These are phyloP conservation scores for Ephialtes manifestator DNA, from an alignment of 2,888 invertebrate genomes.

Conservation along the genomic window DNA sequence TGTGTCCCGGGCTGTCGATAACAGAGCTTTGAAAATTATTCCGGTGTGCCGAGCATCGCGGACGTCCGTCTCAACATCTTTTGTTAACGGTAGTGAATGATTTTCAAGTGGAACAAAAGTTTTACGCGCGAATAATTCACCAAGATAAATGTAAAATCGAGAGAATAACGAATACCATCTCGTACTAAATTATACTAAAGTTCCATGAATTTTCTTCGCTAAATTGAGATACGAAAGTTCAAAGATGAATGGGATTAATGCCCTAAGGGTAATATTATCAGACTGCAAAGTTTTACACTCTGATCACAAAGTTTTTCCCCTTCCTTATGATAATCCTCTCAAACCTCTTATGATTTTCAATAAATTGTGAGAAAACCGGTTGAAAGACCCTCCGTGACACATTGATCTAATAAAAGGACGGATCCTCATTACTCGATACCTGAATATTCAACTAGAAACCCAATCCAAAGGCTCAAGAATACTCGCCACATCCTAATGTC, in stretches of 20 bases:
- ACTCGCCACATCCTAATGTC: neutral
- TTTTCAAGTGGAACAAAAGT: neutral
- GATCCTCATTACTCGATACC: neutral
- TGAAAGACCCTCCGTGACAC: neutral
- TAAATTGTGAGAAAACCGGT: constrained; percentile 4
- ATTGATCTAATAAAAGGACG: neutral
- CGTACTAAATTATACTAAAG: neutral
- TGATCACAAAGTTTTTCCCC: neutral
- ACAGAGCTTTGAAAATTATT: constrained; percentile 50
- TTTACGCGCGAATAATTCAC: neutral
- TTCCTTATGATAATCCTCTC: neutral
- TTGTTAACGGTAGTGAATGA: neutral
- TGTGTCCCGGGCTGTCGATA: constrained; percentile 31
- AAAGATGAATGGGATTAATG: neutral
- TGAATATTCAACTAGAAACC: constrained; percentile 1
- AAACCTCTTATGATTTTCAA: constrained; percentile 11
- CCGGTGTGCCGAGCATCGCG: constrained; percentile 4
- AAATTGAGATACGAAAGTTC: neutral
- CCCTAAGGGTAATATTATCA: neutral
- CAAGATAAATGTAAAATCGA: neutral
- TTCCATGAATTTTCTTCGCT: neutral
- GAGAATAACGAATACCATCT: neutral
- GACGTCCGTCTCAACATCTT: constrained; percentile 31
- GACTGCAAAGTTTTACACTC: neutral
- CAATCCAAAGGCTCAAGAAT: neutral